Conservation (phyloP, 2,888 invertebrate genomes). For the Drosophila diplacantha region DNA sequence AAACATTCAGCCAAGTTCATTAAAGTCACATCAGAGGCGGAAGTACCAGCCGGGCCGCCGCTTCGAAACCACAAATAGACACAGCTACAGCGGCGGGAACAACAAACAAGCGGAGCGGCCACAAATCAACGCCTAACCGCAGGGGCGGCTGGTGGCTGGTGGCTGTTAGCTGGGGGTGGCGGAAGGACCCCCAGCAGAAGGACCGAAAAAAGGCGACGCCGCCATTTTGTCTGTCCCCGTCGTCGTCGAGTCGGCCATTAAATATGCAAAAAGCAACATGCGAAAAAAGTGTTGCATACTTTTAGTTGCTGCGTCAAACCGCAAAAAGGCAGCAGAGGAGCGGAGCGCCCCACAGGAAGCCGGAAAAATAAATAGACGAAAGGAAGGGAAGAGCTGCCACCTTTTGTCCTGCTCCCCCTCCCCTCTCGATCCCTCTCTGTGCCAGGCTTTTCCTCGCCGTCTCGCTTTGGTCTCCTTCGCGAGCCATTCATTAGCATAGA, state of each 20-base stretch:
- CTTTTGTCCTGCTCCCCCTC: slow-evolving; percentile 1
- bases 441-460: background rate
- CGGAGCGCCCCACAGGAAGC: slow-evolving; percentile 56
- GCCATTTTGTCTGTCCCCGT: slow-evolving; percentile 66
- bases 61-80: slow-evolving; percentile 61
- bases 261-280: slow-evolving; percentile 71
- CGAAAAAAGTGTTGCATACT: slow-evolving; percentile 71
- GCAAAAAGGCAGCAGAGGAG: slow-evolving; percentile 56
- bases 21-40: slow-evolving; percentile 64
- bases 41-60: slow-evolving; percentile 15
- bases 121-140: slow-evolving; percentile 70
- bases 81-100: slow-evolving; percentile 39
- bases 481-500: slow-evolving; percentile 67
- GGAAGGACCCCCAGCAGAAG: slow-evolving; percentile 1
- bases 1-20: slow-evolving; percentile 54
- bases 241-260: slow-evolving; percentile 49
- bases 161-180: background rate
- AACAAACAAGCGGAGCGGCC: slow-evolving; percentile 51
- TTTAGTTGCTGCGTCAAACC: slow-evolving; percentile 69
- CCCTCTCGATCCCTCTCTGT: background rate
- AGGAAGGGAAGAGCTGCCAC: slow-evolving; percentile 22
- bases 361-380: slow-evolving; percentile 68
- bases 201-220: slow-evolving; percentile 41
- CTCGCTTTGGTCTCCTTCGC: slow-evolving; percentile 33
- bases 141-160: slow-evolving; percentile 22